Conservation (phyloP, 2,888 invertebrate species). For the Celastrina argiolus region DNA sequence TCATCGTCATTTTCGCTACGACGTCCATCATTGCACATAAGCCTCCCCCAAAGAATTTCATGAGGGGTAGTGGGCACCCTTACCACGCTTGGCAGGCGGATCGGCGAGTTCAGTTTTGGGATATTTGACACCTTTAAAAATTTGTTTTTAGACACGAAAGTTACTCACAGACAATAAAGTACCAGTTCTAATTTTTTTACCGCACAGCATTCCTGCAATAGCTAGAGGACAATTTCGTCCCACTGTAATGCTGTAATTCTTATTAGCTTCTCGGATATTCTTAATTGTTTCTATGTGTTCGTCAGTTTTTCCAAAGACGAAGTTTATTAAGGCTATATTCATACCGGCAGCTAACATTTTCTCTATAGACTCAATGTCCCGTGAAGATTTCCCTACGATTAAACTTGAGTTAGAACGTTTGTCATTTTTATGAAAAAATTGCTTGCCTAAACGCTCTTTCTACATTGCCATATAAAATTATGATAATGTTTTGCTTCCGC, state of each 20-base stretch:
- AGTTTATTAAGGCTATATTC: conserved; percentile 69
- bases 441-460: conserved; percentile 8
- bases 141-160: not conserved
- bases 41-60: too few species aligned
- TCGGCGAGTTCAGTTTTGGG: too few species aligned
- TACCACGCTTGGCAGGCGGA: too few species aligned
- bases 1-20: too few species aligned
- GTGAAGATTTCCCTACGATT: conserved; percentile 52
- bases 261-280: conserved; percentile 59
- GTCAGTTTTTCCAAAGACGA: conserved; percentile 56
- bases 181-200: conserved; percentile 93
- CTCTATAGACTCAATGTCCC: conserved; percentile 56
- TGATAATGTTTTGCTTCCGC: not conserved
- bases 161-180: conserved; percentile 84
- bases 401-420: conserved; percentile 9
- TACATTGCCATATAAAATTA: not conserved
- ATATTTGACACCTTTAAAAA: too few species aligned
- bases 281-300: conserved; percentile 64
- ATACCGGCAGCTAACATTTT: conserved; percentile 74
- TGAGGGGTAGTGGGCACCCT: too few species aligned
- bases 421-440: not conserved
- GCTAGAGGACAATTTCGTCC: conserved; percentile 84
- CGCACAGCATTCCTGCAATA: conserved; percentile 90
- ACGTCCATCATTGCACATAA: too few species aligned
- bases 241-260: conserved; percentile 78